phyloP scores from a whole-genome alignment of 64 coral and sea anemone genomes.

The Montipora cactus region DNA sequence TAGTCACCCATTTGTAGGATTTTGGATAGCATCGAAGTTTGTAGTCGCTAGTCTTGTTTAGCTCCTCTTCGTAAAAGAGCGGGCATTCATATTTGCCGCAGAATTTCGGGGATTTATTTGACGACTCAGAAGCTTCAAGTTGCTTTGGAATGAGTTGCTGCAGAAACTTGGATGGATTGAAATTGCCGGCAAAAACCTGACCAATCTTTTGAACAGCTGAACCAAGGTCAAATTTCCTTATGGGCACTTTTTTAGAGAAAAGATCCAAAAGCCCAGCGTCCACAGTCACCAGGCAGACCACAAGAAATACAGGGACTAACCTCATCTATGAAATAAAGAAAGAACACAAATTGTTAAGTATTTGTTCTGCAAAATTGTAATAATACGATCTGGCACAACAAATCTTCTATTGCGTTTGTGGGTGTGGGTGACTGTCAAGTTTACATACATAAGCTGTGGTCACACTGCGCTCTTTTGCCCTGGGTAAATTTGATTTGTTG shows the following conservation, averaged over 20 bases:
- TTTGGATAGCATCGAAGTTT: constrained; percentile 62
- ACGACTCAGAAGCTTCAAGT: background rate
- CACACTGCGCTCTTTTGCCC: too few species aligned
- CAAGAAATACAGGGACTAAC: background rate
- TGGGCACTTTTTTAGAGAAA: background rate
- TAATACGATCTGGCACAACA: too few species aligned
- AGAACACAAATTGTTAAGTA: background rate
- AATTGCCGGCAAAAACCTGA: too few species aligned
- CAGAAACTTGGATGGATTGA: too few species aligned
- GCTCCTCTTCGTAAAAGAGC: background rate
- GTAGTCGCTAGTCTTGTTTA: constrained; percentile 20
- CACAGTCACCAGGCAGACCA: background rate
- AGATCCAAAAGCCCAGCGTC: background rate
- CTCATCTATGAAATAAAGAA: constrained; percentile 9
- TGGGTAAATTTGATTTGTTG: too few species aligned
- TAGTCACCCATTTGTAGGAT: constrained; percentile 77
- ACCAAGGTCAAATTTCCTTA: background rate
- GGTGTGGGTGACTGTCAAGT: too few species aligned
- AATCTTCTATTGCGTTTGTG: too few species aligned
- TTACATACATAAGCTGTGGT: too few species aligned
- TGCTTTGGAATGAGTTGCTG: too few species aligned
- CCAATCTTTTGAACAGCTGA: background rate
- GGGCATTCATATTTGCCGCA: constrained; percentile 5
- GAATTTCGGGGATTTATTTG: background rate
- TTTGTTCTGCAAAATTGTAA: background rate